These are phyloP conservation scores for Conchocele bisecta DNA, from an alignment of 2,888 invertebrate species.

Conservation along the genomic window DNA sequence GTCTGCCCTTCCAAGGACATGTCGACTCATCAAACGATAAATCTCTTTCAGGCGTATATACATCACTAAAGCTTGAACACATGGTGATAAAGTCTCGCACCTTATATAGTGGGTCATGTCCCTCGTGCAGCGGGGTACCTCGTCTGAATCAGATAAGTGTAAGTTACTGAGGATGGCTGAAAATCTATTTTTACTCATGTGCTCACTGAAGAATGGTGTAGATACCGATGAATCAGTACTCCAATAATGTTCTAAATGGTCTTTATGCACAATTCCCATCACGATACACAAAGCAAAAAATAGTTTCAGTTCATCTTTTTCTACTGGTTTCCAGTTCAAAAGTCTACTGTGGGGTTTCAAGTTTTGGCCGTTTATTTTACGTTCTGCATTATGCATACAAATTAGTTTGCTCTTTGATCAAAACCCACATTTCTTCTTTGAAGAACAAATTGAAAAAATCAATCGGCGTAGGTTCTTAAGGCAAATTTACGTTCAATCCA, in stretches of 20 bases:
- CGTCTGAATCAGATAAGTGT: too few species aligned
- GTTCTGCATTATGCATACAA: background rate
- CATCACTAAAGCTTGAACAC: background rate
- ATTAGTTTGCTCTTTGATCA: background rate
- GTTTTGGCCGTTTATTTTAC: background rate
- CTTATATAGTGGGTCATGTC: constrained; percentile 2
- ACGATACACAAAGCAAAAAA: constrained; percentile 1
- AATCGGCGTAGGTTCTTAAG: background rate
- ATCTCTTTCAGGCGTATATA: too few species aligned
- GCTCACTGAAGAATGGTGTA: constrained; percentile 13
- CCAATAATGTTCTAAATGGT: background rate
- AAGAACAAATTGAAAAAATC: background rate
- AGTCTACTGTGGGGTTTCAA: background rate
- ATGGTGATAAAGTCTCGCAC: background rate
- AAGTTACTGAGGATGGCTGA: too few species aligned
- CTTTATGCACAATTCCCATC: background rate
- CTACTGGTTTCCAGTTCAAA: background rate
- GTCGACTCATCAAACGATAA: constrained; percentile 12
- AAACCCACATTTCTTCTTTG: background rate
- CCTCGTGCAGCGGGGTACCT: too few species aligned
- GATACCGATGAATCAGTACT: background rate
- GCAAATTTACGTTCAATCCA: background rate
- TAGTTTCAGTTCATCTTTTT: constrained; percentile 2
- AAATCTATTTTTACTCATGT: constrained; percentile 9
- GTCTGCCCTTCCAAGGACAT: constrained; percentile 6